Percentiles rank a stretch among this genome's conserved stretches.
phyloP scores from a whole-genome alignment of 1,140 invertebrate genomes.

The Ostrea edulis region DNA sequence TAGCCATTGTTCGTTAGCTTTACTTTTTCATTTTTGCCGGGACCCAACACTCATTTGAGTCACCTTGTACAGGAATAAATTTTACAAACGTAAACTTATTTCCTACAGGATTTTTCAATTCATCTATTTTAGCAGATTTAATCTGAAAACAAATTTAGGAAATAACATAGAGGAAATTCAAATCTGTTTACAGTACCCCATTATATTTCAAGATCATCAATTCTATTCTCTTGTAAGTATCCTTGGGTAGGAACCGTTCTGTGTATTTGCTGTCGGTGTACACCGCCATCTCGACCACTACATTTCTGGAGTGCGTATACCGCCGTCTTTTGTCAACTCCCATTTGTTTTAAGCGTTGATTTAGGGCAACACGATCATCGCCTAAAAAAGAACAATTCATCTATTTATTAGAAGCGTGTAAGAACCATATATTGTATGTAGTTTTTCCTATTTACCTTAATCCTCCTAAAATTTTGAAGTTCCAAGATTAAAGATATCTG shows the following conservation, averaged over 20 bases:
- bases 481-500: neutral
- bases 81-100: no score
- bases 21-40: no score
- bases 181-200: constrained; percentile 37
- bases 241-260: neutral
- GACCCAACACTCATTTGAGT: no score
- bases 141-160: no score
- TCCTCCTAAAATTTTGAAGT: neutral
- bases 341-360: neutral
- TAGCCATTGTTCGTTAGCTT: no score
- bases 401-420: neutral
- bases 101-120: no score
- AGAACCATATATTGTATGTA: neutral
- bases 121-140: no score
- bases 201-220: constrained; percentile 51
- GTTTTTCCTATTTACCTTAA: neutral
- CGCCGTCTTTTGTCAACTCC: neutral
- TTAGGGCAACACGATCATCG: neutral
- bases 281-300: constrained; percentile 50
- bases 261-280: constrained; percentile 48
- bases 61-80: no score
- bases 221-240: constrained; percentile 5
- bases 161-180: no score
- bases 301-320: neutral
- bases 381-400: neutral